Conservation (phyloP, 2,888 invertebrate genomes). For the Mylabris sibirica region DNA sequence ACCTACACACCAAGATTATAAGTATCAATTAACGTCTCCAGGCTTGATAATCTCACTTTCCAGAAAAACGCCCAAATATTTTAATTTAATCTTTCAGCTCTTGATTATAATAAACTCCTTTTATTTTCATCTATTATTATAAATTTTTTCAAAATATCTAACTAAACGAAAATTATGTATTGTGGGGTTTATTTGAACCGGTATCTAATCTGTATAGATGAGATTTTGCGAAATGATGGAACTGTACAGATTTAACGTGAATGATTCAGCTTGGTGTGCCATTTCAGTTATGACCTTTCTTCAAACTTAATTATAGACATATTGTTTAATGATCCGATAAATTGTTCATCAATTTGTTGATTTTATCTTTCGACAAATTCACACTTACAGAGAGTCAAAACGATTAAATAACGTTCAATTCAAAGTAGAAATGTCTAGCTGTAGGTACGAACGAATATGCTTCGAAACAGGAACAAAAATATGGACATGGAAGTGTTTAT, state of each 20-base stretch:
- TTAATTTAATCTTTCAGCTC: too few relatives aligned
- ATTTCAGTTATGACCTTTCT: not conserved
- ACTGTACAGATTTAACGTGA: not conserved
- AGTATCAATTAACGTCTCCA: too few relatives aligned
- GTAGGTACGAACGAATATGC: too few relatives aligned
- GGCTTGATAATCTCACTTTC: too few relatives aligned
- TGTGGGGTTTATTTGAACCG: not conserved
- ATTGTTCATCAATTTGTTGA: slow-evolving; percentile 10
- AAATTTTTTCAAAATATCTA: too few relatives aligned
- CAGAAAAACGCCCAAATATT: too few relatives aligned
- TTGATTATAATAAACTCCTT: too few relatives aligned
- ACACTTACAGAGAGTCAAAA: not conserved
- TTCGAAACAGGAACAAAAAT: not conserved
- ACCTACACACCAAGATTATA: not conserved
- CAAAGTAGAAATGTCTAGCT: slow-evolving; percentile 2
- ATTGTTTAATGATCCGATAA: slow-evolving; percentile 11
- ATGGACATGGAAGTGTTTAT: not conserved
- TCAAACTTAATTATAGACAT: not conserved
- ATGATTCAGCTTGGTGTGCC: not conserved
- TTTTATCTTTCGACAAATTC: slow-evolving; percentile 13
- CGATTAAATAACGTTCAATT: slow-evolving; percentile 11
- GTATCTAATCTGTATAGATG: not conserved
- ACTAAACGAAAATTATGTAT: too few relatives aligned
- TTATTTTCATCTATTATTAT: too few relatives aligned
- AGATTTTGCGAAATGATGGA: not conserved